Base-by-base conservation (phyloP, 2,113 vertebrate genomes). In the Platysteira castanea region DNA sequence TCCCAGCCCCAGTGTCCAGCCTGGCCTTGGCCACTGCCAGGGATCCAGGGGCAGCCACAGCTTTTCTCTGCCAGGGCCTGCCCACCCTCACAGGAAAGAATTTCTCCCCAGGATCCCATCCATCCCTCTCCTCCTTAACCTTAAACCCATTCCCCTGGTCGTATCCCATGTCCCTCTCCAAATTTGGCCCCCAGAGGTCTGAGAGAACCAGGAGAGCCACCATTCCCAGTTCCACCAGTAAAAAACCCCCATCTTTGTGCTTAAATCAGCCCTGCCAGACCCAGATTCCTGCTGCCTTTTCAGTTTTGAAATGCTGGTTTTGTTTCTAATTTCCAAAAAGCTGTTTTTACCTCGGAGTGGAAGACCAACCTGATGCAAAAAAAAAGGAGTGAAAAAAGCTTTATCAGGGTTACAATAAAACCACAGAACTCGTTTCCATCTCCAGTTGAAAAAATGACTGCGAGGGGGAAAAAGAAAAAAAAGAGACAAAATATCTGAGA, bases 301-400 rank as follows among this genome's bases (percentile, higher is more conserved):
- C 73, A n/a, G 22, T 83, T 92, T 59, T 42, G 71, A 91, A 93
- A 77, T 27, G 39, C 39, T 64, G 37, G 17, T 41, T 92, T 94
- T 80, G 41, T 90, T 81, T 84, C 60, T 47, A 49, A 26, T 92
- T 93, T 88, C 90, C 93, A 78, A 93, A 92, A 90, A 68, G 39
- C 60, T 91, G 70, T 73, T 60, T 75, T 94, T 52, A 41, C 52
- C 3, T 8, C 64, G 9, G 56, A 83, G 75, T 70, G 71, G 94
- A 94, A 86, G 52, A 73, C 65, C 46, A 70, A 78, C 28, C 60
- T 56, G 54, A 53, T 64, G 89, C 37, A 9, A 24, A 73, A 30
- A 71, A 76, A 33, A 61, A 80, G n/a, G 24, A 81, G 63, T 74
- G 89, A 88, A 47, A 46, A 50, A 74, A 81, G 37, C 39, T 92